Evolutionary conservation across 2,888 invertebrate species (phyloP), one percentile per base, ranked within the genome.

Genomic region (Timema podura): DNA sequence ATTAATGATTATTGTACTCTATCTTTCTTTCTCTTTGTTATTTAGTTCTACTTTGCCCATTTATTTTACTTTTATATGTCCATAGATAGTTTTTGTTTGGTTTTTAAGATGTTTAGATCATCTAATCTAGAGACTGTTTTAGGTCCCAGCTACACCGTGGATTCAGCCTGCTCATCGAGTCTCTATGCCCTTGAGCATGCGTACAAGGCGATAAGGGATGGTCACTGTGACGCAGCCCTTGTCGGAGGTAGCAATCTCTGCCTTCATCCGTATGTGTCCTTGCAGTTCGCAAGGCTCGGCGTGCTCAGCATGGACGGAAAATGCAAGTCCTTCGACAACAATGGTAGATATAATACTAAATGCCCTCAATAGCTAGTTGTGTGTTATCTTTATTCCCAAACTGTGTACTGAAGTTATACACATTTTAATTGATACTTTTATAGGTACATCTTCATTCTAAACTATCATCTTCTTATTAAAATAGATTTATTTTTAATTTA

Each of bases 121-220:
- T 30, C 30, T 30, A 30, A 30, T 1, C 30, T 30, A 30, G 30
- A 30, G 30, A 30, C 3, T 30, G 30, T 30, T 64, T 44, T 46
- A 85, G 87, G 97, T 0, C 96, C 96, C 0, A 95, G 95, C 8
- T 93, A 90, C 82, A 86, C 92, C 0, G 85, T 95, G 11, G 97
- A 98, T 81, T 95, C 96, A 0, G 97, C 97, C 0, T 98, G 97
- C 80, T 95, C 95, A n/a, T 96, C 96, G 70, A 93, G 95, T 10
- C 85, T 96, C 75, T 89, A 92, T 76, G 96, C 96, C 0, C 75
- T 97, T 70, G 94, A 96, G 76, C 90, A 91, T 74, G 93, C 92
- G 13, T 92, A 90, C 79, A 85, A 86, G 66, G 87, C 92, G 0
- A 88, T 96, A 64, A 84, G 91, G 49, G 87, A 87, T 75, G 95